Evolutionary conservation across 2,888 invertebrate genomes (phyloP).

Genomic region (Sipunculus nudus): DNA sequence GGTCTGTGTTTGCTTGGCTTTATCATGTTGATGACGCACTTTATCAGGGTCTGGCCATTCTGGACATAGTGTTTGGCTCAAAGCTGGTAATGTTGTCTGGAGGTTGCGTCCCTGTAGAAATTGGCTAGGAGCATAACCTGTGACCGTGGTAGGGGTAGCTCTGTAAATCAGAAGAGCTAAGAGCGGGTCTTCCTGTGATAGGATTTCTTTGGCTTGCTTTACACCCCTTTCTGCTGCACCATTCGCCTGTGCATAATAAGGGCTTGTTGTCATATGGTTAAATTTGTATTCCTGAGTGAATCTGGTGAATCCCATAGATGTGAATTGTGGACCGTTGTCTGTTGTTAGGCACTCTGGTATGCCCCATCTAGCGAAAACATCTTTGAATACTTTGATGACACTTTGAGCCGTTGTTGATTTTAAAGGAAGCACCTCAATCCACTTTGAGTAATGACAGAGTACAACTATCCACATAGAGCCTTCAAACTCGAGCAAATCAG

Average conservation of each 20-base stretch:
- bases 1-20: no score
- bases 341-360: background rate
- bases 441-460: constrained; percentile 28
- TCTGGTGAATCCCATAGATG: background rate
- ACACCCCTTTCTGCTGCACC: constrained; percentile 11
- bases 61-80: no score
- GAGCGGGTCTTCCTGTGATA: background rate
- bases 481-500: constrained; percentile 31
- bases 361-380: background rate
- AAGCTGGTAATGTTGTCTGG: no score
- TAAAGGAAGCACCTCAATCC: constrained; percentile 1
- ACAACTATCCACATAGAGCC: no score
- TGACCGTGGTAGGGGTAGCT: constrained; percentile 1
- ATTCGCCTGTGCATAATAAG: constrained; percentile 1
- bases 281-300: constrained; percentile 1
- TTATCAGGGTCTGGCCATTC: no score
- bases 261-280: constrained; percentile 4
- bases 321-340: constrained; percentile 7
- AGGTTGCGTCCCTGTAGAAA: no score
- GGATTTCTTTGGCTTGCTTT: constrained; percentile 1
- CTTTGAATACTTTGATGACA: background rate
- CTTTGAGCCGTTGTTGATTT: background rate
- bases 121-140: no score
- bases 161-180: constrained; percentile 6
- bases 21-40: no score